These are phyloP conservation scores for Octonoba sinensis DNA, from an alignment of 2,888 invertebrate genomes.

Conservation along the genomic window DNA sequence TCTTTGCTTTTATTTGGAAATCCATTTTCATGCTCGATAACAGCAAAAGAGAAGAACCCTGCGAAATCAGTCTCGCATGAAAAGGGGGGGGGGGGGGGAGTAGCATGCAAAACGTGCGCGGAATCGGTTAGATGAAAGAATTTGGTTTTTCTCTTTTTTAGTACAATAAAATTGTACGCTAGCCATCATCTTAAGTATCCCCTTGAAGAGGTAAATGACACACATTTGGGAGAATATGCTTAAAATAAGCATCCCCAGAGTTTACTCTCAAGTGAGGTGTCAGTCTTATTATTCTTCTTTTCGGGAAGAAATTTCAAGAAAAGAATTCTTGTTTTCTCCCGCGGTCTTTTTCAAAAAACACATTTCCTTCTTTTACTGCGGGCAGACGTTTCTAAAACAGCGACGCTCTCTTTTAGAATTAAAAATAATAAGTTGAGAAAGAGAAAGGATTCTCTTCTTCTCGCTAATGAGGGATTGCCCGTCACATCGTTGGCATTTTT, in stretches of 20 bases:
- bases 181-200: slow-evolving; percentile 28
- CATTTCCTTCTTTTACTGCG: too few species aligned
- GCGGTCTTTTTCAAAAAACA: neutral
- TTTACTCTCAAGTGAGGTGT: slow-evolving; percentile 12
- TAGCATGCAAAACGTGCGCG: neutral
- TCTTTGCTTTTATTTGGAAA: too few species aligned
- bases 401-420: too few species aligned
- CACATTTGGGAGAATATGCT: slow-evolving; percentile 4
- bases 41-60: neutral
- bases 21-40: neutral
- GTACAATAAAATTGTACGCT: slow-evolving; percentile 15
- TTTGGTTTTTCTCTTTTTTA: slow-evolving; percentile 9
- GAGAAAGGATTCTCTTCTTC: too few species aligned
- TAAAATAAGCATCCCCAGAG: slow-evolving; percentile 27
- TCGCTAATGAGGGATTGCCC: too few species aligned
- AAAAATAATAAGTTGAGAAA: too few species aligned
- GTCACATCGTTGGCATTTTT: too few species aligned
- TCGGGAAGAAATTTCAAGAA: neutral
- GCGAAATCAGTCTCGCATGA: slow-evolving; percentile 17
- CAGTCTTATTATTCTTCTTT: slow-evolving; percentile 21
- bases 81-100: neutral
- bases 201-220: slow-evolving; percentile 21
- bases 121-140: slow-evolving; percentile 17
- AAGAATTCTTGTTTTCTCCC: neutral
- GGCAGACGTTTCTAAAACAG: too few species aligned